phyloP scores from a whole-genome alignment of 53 echinoderm and acorn worm genomes.

The Henricia sp. region DNA sequence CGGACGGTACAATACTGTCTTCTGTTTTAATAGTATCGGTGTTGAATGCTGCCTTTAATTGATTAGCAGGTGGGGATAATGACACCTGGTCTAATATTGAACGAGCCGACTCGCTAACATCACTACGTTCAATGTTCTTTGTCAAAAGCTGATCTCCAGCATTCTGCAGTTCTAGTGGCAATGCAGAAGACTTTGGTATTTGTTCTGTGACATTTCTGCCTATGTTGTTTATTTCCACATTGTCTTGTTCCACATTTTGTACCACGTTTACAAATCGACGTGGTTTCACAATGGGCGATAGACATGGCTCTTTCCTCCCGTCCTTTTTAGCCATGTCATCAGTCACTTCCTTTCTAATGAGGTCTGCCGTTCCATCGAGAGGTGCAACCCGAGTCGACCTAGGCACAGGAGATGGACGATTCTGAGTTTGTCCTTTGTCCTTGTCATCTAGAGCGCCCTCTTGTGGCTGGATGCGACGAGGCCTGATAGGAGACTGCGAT shows the following conservation, averaged over 20 bases:
- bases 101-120: background rate
- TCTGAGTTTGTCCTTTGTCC: background rate
- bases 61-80: background rate
- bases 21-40: background rate
- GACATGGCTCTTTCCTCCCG: background rate
- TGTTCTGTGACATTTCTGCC: background rate
- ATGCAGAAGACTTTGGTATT: background rate
- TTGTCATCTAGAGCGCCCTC: slow-evolving; percentile 10
- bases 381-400: background rate
- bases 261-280: slow-evolving; percentile 18
- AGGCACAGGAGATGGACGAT: background rate
- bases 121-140: background rate
- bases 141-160: slow-evolving; percentile 5
- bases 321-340: background rate
- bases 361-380: background rate
- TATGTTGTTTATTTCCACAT: background rate
- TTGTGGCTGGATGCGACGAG: slow-evolving; percentile 32
- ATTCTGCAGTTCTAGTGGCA: background rate
- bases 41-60: background rate
- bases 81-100: slow-evolving; percentile 11
- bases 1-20: background rate
- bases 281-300: slow-evolving; percentile 19
- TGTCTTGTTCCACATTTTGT: too few species aligned
- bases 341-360: background rate
- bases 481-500: slow-evolving; percentile 23